A percentile compares a stretch with the other conserved stretches of the same genome.
These are phyloP conservation scores for Tragulus kanchil DNA, from an alignment of 2,113 vertebrate species.

Conservation along the genomic window DNA sequence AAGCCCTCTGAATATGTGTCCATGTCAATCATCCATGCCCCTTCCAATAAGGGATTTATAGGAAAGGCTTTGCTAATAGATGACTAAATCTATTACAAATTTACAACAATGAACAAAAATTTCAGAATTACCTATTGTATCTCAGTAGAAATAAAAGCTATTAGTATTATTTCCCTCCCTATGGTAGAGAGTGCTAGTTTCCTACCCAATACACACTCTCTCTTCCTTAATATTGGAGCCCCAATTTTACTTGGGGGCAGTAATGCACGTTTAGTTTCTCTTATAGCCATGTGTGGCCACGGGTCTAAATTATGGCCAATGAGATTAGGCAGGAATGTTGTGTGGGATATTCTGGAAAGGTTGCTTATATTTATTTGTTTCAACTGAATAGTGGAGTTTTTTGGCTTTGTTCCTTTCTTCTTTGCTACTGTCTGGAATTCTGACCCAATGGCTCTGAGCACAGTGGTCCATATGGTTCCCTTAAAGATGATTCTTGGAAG, in stretches of 20 bases:
- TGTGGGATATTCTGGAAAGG: not conserved
- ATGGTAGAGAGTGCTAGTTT: not conserved
- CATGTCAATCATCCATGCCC: not conserved
- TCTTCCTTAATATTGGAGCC: not conserved
- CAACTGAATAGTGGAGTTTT: not conserved
- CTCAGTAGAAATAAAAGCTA: slow-evolving; percentile 48
- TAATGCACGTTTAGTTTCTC: not conserved
- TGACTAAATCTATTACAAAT: slow-evolving; percentile 33
- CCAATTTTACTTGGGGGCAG: not conserved
- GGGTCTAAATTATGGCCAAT: not conserved
- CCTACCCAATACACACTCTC: not conserved
- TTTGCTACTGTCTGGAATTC: not conserved
- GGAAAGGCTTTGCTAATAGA: not conserved
- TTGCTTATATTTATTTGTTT: not conserved
- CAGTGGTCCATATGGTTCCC: not conserved
- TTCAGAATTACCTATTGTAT: not conserved
- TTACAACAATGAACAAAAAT: not conserved
- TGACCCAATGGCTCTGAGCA: not conserved
- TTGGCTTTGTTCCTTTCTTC: not conserved
- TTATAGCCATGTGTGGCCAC: not conserved
- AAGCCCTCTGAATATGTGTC: slow-evolving; percentile 18
- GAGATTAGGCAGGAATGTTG: not conserved
- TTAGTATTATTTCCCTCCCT: not conserved
- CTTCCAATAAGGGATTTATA: slow-evolving; percentile 33
- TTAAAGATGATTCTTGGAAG: not conserved